These are phyloP conservation scores for Drosophila asahinai DNA, from an alignment of 1,140 invertebrate species.

Conservation along the genomic window DNA sequence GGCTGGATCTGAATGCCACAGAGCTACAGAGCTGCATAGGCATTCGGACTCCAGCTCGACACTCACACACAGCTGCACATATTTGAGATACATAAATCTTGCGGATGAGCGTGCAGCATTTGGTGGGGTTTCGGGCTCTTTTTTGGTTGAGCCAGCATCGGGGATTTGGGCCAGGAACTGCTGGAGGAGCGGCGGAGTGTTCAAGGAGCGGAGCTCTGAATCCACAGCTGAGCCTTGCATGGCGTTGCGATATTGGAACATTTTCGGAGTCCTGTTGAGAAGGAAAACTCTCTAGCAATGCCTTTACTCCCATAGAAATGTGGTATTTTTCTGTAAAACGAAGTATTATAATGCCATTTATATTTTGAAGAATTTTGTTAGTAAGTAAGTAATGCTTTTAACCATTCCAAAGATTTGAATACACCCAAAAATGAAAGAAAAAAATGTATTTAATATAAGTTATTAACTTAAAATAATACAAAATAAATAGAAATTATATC, in stretches of 20 bases:
- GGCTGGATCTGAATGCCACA: slow-evolving; percentile 33
- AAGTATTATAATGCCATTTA: neutral
- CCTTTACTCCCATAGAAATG: neutral
- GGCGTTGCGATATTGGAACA: slow-evolving; percentile 13
- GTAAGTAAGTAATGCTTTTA: too few species aligned
- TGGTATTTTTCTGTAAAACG: neutral
- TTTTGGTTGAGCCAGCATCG: slow-evolving; percentile 46
- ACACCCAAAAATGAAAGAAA: too few species aligned
- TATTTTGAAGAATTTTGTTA: too few species aligned
- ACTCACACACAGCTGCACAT: slow-evolving; percentile 53
- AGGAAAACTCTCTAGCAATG: neutral
- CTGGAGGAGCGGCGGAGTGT: neutral
- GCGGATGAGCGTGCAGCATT: slow-evolving; percentile 75
- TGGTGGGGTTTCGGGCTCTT: slow-evolving; percentile 43
- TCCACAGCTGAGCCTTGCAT: slow-evolving; percentile 35
- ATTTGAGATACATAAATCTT: slow-evolving; percentile 83
- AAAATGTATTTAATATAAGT: too few species aligned
- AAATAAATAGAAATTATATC: too few species aligned
- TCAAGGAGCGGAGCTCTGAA: slow-evolving; percentile 5
- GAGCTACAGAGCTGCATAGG: slow-evolving; percentile 63
- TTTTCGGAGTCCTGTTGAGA: slow-evolving; percentile 1
- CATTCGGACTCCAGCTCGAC: slow-evolving; percentile 63
- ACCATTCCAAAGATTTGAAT: too few species aligned
- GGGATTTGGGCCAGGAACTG: slow-evolving; percentile 33
- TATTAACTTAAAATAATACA: too few species aligned